Evolutionary conservation across 2,113 vertebrate genomes (phyloP).

Genomic region (Ia io): DNA sequence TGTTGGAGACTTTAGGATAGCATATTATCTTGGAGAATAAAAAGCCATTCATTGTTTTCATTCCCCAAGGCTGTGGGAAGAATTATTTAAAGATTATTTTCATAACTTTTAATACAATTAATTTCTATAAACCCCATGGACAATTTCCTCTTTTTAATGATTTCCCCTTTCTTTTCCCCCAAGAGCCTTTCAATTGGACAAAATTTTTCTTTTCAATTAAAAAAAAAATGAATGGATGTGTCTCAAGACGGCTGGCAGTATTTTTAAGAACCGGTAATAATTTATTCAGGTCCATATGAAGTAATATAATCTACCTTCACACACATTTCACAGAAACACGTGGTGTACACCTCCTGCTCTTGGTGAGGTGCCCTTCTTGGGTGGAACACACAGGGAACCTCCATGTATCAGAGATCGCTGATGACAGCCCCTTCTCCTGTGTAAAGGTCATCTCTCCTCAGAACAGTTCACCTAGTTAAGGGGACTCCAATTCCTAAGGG

Average conservation of each 20-base stretch:
- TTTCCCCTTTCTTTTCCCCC: neutral
- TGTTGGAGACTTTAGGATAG: conserved; percentile 15
- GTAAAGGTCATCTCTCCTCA: conserved; percentile 66
- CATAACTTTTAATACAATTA: conserved; percentile 57
- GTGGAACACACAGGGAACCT: conserved; percentile 10
- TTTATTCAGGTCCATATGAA: neutral
- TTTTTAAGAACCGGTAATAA: conserved; percentile 39
- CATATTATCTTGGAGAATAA: conserved; percentile 40
- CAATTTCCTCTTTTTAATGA: conserved; percentile 35
- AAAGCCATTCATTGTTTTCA: conserved; percentile 30
- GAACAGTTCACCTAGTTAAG: conserved; percentile 49
- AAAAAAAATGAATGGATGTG: conserved; percentile 50
- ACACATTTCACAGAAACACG: neutral
- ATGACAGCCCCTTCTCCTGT: conserved; percentile 51
- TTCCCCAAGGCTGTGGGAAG: conserved; percentile 24
- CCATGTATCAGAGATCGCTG: conserved; percentile 55
- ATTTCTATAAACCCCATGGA: conserved; percentile 57
- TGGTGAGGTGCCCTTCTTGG: neutral
- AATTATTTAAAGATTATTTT: conserved; percentile 58
- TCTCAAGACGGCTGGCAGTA: neutral
- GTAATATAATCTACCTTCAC: neutral
- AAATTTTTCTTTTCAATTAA: conserved; percentile 65
- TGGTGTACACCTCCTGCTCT: neutral
- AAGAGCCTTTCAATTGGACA: conserved; percentile 50
- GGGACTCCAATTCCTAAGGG: conserved; percentile 38